A percentile compares a stretch with the other conserved stretches of the same genome.
phyloP scores from a whole-genome alignment of 2,888 invertebrate genomes.

The Eilema caniola region DNA sequence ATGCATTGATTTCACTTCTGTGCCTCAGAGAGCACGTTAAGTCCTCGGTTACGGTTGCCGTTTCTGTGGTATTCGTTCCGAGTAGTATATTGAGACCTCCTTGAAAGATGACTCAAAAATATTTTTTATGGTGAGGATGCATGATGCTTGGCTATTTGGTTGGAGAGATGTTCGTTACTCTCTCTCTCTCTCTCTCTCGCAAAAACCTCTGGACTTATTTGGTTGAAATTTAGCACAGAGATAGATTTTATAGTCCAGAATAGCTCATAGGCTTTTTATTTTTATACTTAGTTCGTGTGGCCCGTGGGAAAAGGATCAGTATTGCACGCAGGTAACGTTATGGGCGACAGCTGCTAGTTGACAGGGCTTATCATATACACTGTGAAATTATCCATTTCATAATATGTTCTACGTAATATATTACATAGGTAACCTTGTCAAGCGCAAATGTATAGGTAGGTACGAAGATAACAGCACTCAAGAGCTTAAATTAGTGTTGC shows the following conservation, averaged over 20 bases:
- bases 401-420: background rate
- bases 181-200: no score
- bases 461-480: background rate
- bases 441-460: background rate
- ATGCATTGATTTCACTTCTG: no score
- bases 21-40: no score
- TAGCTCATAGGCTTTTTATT: background rate
- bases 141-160: no score
- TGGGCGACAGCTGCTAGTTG: background rate
- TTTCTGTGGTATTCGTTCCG: no score
- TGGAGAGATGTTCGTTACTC: no score
- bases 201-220: background rate
- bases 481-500: background rate
- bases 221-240: background rate
- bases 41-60: no score
- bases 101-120: no score
- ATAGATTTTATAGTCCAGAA: no score
- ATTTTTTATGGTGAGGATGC: no score
- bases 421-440: background rate
- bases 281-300: background rate
- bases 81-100: no score
- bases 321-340: background rate
- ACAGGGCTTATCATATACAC: background rate
- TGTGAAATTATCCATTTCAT: background rate
- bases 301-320: background rate